Evolutionary conservation across 2,888 invertebrate genomes (phyloP).

Genomic region (Metellina segmentata): DNA sequence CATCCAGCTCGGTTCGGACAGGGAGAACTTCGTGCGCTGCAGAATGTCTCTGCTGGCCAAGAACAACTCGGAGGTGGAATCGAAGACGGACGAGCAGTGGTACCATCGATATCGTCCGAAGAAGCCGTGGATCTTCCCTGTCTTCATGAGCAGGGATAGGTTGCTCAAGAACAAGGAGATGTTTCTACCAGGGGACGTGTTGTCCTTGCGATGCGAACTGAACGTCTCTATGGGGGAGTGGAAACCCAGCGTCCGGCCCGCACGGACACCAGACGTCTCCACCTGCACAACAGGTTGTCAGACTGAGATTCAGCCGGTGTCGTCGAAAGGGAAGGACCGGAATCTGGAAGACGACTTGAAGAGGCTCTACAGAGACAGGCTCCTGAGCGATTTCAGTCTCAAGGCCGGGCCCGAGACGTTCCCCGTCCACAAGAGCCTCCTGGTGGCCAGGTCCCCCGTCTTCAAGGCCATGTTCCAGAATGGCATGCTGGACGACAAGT

Average conservation of each 20-base stretch:
- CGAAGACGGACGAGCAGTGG: background rate
- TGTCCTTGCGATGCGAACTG: background rate
- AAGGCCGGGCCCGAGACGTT: background rate
- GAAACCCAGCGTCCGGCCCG: background rate
- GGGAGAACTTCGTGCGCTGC: background rate
- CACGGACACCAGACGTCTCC: background rate
- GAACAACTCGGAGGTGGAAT: background rate
- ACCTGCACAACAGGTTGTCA: background rate
- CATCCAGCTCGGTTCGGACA: background rate
- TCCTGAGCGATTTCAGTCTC: background rate
- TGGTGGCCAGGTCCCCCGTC: slow-evolving; percentile 18
- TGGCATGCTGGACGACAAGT: background rate
- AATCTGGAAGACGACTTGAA: background rate
- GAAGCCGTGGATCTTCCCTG: background rate
- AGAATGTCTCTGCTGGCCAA: background rate
- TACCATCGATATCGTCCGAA: background rate
- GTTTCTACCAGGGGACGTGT: background rate
- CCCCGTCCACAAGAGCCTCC: slow-evolving; percentile 1
- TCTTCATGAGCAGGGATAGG: background rate
- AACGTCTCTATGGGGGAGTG: background rate
- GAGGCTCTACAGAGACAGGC: background rate
- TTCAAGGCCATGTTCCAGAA: slow-evolving; percentile 19
- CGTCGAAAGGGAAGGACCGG: background rate
- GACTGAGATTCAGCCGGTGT: background rate
- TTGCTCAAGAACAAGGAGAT: background rate